Percentiles rank a stretch among this genome's conserved stretches.
These are phyloP conservation scores for Lophius americanus DNA, from an alignment of 2,797 vertebrate species.

Conservation along the genomic window DNA sequence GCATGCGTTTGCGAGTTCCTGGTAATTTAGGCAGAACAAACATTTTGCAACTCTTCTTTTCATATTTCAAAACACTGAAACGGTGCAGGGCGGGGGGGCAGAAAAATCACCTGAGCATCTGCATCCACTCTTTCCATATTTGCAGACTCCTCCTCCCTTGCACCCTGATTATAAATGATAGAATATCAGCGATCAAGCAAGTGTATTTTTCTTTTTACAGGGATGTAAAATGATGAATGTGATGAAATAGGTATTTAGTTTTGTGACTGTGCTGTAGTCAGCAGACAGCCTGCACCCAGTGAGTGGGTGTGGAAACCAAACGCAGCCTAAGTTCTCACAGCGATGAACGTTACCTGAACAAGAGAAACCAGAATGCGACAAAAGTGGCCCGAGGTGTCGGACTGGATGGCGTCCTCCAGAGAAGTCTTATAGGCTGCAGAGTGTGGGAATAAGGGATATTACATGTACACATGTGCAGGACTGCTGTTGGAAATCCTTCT, in stretches of 20 bases:
- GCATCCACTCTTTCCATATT: slow-evolving; percentile 81
- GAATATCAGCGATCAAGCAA: slow-evolving; percentile 9
- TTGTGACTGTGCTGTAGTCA: slow-evolving; percentile 13
- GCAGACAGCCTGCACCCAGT: slow-evolving; percentile 39
- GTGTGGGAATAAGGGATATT: background rate
- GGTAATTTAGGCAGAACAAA: slow-evolving; percentile 29
- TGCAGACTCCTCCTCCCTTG: slow-evolving; percentile 88
- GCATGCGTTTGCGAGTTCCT: slow-evolving; percentile 91
- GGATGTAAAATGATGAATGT: background rate
- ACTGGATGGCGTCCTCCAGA: slow-evolving; percentile 90
- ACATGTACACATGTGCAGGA: background rate
- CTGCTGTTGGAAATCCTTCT: background rate
- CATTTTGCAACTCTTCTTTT: slow-evolving; percentile 6
- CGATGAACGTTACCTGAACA: slow-evolving; percentile 83
- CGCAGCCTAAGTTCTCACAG: slow-evolving; percentile 44
- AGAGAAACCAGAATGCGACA: slow-evolving; percentile 92
- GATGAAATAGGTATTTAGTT: slow-evolving; percentile 10
- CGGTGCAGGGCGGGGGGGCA: background rate
- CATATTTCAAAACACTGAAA: slow-evolving; percentile 2
- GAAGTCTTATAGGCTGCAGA: slow-evolving; percentile 87
- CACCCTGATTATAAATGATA: slow-evolving; percentile 80
- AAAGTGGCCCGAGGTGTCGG: slow-evolving; percentile 94
- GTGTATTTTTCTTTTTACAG: background rate
- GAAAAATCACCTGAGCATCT: slow-evolving; percentile 89
- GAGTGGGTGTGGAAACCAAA: slow-evolving; percentile 59